phyloP scores from a whole-genome alignment of 2,888 invertebrate genomes.

The Dilophus febrilis region DNA sequence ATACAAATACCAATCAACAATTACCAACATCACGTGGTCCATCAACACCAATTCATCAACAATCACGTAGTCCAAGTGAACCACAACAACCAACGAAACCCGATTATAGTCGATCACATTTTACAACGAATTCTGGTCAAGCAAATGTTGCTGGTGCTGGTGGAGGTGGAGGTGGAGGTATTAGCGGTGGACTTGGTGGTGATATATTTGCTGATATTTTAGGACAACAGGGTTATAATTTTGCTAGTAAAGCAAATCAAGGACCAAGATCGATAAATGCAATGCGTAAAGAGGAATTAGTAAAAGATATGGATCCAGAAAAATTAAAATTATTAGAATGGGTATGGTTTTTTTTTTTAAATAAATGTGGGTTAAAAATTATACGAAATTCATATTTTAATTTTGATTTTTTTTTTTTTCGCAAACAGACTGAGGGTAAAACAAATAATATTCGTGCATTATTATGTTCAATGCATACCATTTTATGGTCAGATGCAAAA shows the following conservation, averaged over 20 bases:
- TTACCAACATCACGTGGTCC: constrained; percentile 1
- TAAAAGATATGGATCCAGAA: constrained; percentile 81
- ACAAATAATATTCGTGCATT: constrained; percentile 91
- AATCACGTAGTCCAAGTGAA: constrained; percentile 13
- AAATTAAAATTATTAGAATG: constrained; percentile 66
- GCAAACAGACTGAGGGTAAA: constrained; percentile 87
- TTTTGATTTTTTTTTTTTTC: constrained; percentile 9
- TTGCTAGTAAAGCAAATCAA: constrained; percentile 52
- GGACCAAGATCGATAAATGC: constrained; percentile 81
- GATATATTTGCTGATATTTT: constrained; percentile 84
- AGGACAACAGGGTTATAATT: constrained; percentile 78
- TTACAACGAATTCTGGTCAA: constrained; percentile 27
- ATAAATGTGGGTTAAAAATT: neutral
- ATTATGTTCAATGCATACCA: constrained; percentile 81
- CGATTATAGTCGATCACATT: constrained; percentile 52
- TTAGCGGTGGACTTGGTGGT: constrained; percentile 10
- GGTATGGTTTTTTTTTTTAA: constrained; percentile 33
- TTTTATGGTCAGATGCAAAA: constrained; percentile 83
- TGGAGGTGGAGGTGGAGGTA: neutral
- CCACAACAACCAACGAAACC: constrained; percentile 17
- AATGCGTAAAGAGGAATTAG: constrained; percentile 77
- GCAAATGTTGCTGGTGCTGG: constrained; percentile 5
- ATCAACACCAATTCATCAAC: constrained; percentile 22
- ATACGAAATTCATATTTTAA: neutral
- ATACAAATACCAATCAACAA: neutral